A percentile compares a stretch with the other conserved stretches of the same genome.
Conservation (phyloP, 2,113 vertebrate species). For the Andinoacara biseriatus region DNA sequence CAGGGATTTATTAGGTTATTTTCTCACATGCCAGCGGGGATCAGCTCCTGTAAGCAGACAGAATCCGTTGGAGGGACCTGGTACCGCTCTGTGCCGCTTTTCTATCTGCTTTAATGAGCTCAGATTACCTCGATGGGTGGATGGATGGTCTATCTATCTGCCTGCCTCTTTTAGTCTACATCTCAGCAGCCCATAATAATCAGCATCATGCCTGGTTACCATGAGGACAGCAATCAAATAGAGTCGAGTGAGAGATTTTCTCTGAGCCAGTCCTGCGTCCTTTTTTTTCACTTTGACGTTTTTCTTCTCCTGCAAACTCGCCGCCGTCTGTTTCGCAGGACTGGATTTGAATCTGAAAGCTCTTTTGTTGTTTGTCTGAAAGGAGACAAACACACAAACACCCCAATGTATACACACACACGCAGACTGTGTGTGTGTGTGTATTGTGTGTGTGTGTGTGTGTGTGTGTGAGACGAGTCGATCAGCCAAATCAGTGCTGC, state of each 20-base stretch:
- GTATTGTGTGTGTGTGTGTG: too few relatives aligned
- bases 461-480: not conserved
- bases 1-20: not conserved
- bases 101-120: constrained; percentile 5
- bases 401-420: not conserved
- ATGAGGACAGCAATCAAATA: not conserved
- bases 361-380: constrained; percentile 56
- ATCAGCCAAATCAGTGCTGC: not conserved
- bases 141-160: not conserved
- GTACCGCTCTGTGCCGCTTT: not conserved
- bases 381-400: constrained; percentile 12
- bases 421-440: too few relatives aligned
- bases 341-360: constrained; percentile 58
- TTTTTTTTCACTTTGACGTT: not conserved
- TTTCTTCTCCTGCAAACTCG: not conserved
- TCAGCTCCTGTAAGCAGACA: not conserved
- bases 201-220: constrained; percentile 9
- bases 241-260: not conserved
- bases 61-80: not conserved
- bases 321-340: constrained; percentile 25
- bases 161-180: not conserved
- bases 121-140: not conserved
- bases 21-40: constrained; percentile 2
- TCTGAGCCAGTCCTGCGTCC: not conserved
- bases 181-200: constrained; percentile 33